Percentiles rank a stretch among this genome's conserved stretches.
phyloP scores from a whole-genome alignment of 1,140 invertebrate genomes.

The Drosophila lacteicornis region DNA sequence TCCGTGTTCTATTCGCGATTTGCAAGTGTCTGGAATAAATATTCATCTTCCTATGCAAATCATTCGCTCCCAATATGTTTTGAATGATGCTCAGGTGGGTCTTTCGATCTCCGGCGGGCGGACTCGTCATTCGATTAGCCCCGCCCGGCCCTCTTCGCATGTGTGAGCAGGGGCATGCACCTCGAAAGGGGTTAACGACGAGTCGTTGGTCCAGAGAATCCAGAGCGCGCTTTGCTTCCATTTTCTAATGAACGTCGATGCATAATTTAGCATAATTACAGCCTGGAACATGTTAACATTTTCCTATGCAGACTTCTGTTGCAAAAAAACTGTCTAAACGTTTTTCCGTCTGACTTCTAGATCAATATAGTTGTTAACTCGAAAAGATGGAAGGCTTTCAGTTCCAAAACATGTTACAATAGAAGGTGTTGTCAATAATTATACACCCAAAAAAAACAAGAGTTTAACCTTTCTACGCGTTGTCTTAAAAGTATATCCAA shows the following conservation, averaged over 20 bases:
- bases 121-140: conserved; percentile 41
- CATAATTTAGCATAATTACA: conserved; percentile 39
- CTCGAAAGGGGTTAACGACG: conserved; percentile 60
- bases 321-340: neutral
- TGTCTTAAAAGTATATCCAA: no score
- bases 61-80: conserved; percentile 27
- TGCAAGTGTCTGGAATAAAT: conserved; percentile 40
- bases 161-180: conserved; percentile 32
- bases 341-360: no score
- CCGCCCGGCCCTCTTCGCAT: conserved; percentile 7
- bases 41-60: conserved; percentile 54
- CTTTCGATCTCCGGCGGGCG: neutral
- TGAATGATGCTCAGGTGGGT: conserved; percentile 35
- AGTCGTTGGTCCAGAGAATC: conserved; percentile 21
- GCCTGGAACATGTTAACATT: neutral
- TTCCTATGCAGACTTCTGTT: conserved; percentile 1
- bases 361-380: neutral
- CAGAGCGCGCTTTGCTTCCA: conserved; percentile 5
- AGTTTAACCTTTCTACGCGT: no score
- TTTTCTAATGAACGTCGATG: conserved; percentile 23
- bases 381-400: neutral
- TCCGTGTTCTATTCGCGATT: conserved; percentile 31
- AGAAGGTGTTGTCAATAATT: no score
- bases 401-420: neutral
- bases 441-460: no score